These are phyloP conservation scores for Pogonomyrmex barbatus DNA, from an alignment of 1,140 invertebrate species.

Conservation along the genomic window DNA sequence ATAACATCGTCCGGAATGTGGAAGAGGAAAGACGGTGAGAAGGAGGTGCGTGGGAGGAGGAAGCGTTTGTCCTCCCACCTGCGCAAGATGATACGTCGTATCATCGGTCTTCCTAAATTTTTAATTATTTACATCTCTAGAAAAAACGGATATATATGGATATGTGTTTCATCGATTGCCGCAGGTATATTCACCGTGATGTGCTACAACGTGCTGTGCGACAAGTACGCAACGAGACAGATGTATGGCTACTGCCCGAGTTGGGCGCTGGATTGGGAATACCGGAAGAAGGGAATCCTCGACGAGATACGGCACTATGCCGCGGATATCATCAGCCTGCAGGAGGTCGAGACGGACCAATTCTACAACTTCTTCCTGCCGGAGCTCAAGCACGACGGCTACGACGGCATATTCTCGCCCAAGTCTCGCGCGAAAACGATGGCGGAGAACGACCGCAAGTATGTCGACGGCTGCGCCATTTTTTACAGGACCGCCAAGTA, in stretches of 20 bases:
- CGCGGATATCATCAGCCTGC: constrained; percentile 99
- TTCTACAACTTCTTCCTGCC: constrained; percentile 99
- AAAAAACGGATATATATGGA: neutral
- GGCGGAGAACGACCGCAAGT: constrained; percentile 98
- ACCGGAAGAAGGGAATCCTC: constrained; percentile 98
- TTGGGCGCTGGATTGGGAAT: constrained; percentile 99
- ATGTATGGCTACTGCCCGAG: constrained; percentile 99
- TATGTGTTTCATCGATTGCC: constrained; percentile 70
- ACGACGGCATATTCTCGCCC: constrained; percentile 99
- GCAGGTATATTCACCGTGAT: constrained; percentile 98
- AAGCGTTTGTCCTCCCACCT: neutral
- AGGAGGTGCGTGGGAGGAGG: too few species aligned
- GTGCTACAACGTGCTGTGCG: constrained; percentile 99
- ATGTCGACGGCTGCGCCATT: constrained; percentile 99
- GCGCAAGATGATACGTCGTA: neutral
- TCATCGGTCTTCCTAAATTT: neutral
- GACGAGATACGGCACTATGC: constrained; percentile 98
- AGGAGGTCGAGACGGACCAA: constrained; percentile 99
- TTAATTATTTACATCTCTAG: too few species aligned
- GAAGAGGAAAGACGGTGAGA: neutral
- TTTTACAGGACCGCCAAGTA: constrained; percentile 98
- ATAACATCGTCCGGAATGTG: neutral
- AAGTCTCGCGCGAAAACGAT: constrained; percentile 99
- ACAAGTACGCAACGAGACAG: constrained; percentile 98
- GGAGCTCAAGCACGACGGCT: constrained; percentile 96